Conservation (phyloP, 2,797 vertebrate genomes). For the Nothura maculosa region DNA sequence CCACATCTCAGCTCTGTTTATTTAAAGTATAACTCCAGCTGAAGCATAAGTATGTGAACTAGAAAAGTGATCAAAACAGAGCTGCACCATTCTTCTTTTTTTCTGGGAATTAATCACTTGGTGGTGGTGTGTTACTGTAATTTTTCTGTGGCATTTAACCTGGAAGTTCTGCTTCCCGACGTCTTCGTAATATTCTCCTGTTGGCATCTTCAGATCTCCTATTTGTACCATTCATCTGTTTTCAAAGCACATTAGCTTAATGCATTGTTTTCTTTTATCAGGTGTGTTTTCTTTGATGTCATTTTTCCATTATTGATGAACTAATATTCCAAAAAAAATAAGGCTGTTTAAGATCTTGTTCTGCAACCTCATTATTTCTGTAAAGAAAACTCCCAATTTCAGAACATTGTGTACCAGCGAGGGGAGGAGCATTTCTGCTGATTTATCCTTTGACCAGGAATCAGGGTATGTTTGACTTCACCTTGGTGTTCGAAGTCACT, state of each 20-base stretch:
- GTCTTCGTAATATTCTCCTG: slow-evolving; percentile 13
- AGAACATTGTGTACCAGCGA: neutral
- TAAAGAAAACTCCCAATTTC: neutral
- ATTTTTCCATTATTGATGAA: slow-evolving; percentile 40
- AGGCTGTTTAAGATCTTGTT: neutral
- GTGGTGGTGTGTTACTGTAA: slow-evolving; percentile 10
- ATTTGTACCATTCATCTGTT: slow-evolving; percentile 26
- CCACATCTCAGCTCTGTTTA: slow-evolving; percentile 48
- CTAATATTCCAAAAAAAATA: neutral
- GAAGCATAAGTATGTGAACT: slow-evolving; percentile 22
- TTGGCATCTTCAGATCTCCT: slow-evolving; percentile 34
- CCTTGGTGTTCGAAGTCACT: neutral
- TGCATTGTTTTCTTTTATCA: neutral
- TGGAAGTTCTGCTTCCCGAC: slow-evolving; percentile 38
- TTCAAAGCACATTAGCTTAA: slow-evolving; percentile 12
- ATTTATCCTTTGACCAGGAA: neutral
- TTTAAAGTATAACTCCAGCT: slow-evolving; percentile 46
- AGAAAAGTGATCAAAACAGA: slow-evolving; percentile 51
- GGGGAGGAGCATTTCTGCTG: neutral
- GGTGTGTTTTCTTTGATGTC: slow-evolving; percentile 25
- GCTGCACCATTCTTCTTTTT: neutral
- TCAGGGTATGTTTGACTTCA: neutral
- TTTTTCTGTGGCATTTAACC: slow-evolving; percentile 33
- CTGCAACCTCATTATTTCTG: neutral
- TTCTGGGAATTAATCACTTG: slow-evolving; percentile 23